Conservation (phyloP, 2,113 vertebrate genomes). For the Mungos mungo region DNA sequence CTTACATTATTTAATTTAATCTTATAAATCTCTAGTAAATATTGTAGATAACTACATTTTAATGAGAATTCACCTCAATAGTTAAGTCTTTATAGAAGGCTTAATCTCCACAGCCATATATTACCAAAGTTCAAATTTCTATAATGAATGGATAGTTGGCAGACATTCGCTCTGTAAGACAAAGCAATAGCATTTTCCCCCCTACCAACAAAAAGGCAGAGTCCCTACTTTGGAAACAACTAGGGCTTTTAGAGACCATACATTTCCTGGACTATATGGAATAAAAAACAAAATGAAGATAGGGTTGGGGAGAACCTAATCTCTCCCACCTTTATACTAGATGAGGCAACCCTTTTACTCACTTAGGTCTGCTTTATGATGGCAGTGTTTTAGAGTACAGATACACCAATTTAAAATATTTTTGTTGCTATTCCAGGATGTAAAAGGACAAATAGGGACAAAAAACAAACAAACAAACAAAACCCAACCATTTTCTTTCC, state of each 20-base stretch:
- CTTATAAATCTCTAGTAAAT: conserved; percentile 83
- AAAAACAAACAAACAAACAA: too few relatives aligned
- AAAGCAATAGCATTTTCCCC: conserved; percentile 69
- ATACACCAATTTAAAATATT: conserved; percentile 45
- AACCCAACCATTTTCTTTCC: not conserved
- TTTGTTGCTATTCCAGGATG: conserved; percentile 33
- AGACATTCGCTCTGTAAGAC: conserved; percentile 75
- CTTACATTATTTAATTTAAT: conserved; percentile 85
- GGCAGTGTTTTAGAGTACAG: conserved; percentile 68
- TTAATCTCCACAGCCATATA: conserved; percentile 73
- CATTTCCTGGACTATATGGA: not conserved
- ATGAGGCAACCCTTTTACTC: conserved; percentile 38
- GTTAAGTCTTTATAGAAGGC: conserved; percentile 84
- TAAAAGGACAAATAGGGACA: conserved; percentile 39
- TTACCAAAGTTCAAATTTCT: conserved; percentile 70
- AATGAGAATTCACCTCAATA: conserved; percentile 82
- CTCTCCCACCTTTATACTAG: conserved; percentile 21
- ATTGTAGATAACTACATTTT: conserved; percentile 83
- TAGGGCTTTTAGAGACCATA: conserved; percentile 55
- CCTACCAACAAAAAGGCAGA: conserved; percentile 58
- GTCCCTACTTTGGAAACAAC: conserved; percentile 55
- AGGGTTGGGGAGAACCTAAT: conserved; percentile 26
- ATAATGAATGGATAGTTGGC: conserved; percentile 67
- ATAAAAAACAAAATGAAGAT: conserved; percentile 47
- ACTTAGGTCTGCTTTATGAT: conserved; percentile 42